A percentile compares a stretch with the other conserved stretches of the same genome.
phyloP scores from a whole-genome alignment of 2,113 vertebrate genomes.

The Rhinolophus ferrumequinum region DNA sequence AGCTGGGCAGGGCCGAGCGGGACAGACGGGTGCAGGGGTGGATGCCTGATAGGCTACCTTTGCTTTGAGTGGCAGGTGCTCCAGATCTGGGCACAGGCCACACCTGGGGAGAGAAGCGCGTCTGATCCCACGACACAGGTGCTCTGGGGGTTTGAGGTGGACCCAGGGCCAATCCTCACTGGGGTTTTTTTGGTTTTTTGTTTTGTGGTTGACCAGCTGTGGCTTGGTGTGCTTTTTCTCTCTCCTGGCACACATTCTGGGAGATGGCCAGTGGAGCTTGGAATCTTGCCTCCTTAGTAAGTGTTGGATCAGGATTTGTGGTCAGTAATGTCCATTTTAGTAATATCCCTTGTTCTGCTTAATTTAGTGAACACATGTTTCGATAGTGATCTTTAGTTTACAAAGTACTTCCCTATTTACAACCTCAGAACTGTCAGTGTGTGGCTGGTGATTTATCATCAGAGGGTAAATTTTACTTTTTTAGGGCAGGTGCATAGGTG shows the following conservation, averaged over 20 bases:
- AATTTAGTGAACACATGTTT: accelerated
- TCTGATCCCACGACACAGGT: accelerated
- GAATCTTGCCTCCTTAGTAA: too few species aligned
- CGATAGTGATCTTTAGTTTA: too few species aligned
- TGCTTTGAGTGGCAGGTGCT: background rate
- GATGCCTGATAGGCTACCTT: background rate
- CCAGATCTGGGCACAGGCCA: background rate
- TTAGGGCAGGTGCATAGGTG: background rate
- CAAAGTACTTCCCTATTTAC: too few species aligned
- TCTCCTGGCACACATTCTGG: accelerated
- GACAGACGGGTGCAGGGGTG: background rate
- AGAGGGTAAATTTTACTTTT: accelerated
- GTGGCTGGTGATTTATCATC: background rate
- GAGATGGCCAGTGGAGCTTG: background rate
- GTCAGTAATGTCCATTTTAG: accelerated
- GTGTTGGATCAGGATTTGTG: accelerated
- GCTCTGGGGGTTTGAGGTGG: accelerated
- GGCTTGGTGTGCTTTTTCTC: accelerated
- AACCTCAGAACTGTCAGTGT: accelerated
- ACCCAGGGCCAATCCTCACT: background rate
- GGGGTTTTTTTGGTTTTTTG: too few species aligned
- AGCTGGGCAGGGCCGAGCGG: background rate
- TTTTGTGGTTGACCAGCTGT: accelerated
- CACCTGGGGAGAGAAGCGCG: accelerated
- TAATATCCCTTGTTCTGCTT: too few species aligned